Conservation (phyloP, 2,797 vertebrate genomes). For the Sus cebifrons region DNA sequence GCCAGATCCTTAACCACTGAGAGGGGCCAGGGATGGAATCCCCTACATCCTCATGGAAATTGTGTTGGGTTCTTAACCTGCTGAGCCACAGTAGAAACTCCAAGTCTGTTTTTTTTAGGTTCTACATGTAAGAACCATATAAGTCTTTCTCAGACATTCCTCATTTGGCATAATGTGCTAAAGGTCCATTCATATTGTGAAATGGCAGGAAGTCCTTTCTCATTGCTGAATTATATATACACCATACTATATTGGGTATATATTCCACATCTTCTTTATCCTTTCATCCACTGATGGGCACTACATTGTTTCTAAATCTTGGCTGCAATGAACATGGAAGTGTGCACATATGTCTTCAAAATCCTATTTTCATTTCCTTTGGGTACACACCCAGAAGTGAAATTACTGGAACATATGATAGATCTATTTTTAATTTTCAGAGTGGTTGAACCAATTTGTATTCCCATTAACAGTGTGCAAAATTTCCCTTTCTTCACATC, state of each 20-base stretch:
- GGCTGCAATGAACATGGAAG: neutral
- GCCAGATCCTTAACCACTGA: too few species aligned
- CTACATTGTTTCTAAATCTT: neutral
- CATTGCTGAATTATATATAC: neutral
- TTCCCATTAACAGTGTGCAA: neutral
- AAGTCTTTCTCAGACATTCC: neutral
- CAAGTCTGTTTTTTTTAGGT: neutral
- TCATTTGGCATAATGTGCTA: neutral
- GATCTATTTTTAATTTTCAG: neutral
- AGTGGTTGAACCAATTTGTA: neutral
- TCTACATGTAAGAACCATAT: neutral
- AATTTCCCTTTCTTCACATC: neutral
- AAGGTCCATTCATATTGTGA: neutral
- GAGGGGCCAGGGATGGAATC: too few species aligned
- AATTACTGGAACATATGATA: neutral
- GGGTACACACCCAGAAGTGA: neutral
- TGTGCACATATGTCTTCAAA: neutral
- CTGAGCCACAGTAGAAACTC: too few species aligned
- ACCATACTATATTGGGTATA: neutral
- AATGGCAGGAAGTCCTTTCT: neutral
- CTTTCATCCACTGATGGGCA: neutral
- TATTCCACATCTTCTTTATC: neutral
- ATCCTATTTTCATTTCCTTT: conserved; percentile 2
- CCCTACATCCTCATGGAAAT: too few species aligned
- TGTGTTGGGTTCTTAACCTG: too few species aligned